A percentile compares a stretch with the other conserved stretches of the same genome.
Evolutionary conservation across 1,140 invertebrate genomes (phyloP).

Genomic region (Bombus fervidus): DNA sequence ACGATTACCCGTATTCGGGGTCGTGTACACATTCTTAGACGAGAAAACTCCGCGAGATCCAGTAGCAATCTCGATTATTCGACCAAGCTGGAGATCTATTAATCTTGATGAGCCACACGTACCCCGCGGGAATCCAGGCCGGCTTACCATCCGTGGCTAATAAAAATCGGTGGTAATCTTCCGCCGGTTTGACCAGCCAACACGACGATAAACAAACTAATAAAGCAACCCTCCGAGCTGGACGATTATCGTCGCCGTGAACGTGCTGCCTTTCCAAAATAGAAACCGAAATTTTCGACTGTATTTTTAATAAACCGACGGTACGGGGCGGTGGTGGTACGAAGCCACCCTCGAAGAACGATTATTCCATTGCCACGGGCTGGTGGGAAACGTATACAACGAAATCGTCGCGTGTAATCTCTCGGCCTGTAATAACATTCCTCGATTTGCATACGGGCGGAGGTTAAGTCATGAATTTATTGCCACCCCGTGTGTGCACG

Average conservation of each 20-base stretch:
- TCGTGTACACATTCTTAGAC: not conserved
- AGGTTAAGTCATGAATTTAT: slow-evolving; percentile 73
- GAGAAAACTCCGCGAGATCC: not conserved
- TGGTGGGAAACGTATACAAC: slow-evolving; percentile 65
- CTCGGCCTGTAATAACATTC: slow-evolving; percentile 70
- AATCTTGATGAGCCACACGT: slow-evolving; percentile 74
- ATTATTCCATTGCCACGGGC: not conserved
- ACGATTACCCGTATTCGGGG: not conserved
- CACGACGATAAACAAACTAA: slow-evolving; percentile 74
- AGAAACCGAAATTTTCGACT: slow-evolving; percentile 5
- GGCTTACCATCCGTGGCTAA: slow-evolving; percentile 64
- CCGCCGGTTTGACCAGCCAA: slow-evolving; percentile 45
- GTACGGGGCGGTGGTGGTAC: not conserved
- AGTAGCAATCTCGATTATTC: slow-evolving; percentile 42
- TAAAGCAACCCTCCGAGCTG: slow-evolving; percentile 53
- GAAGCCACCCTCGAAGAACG: slow-evolving; percentile 39
- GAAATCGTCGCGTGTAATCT: slow-evolving; percentile 73
- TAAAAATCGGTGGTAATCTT: slow-evolving; percentile 76
- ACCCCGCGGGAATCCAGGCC: slow-evolving; percentile 52
- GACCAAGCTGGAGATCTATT: slow-evolving; percentile 61
- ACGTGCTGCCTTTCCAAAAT: slow-evolving; percentile 9
- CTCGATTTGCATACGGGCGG: slow-evolving; percentile 71
- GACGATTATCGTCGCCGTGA: slow-evolving; percentile 4
- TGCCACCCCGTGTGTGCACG: slow-evolving; percentile 51
- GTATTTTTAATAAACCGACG: slow-evolving; percentile 70